phyloP scores from a whole-genome alignment of 2,113 vertebrate genomes.

The Rattus norvegicus region DNA sequence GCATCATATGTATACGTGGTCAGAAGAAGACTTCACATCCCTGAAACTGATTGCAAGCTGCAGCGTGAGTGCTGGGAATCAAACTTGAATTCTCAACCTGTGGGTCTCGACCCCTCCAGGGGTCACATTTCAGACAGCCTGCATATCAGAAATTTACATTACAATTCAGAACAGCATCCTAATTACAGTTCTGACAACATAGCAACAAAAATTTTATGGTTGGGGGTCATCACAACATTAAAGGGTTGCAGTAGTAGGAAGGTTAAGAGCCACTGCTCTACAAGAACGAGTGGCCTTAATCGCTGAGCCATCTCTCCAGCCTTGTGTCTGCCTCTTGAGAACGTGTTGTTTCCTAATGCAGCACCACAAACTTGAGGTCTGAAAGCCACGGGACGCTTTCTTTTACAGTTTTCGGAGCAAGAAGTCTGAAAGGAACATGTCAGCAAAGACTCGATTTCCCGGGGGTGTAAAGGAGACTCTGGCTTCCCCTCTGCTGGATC shows the following conservation, averaged over 20 bases:
- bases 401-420: neutral
- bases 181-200: neutral
- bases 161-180: neutral
- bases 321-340: neutral
- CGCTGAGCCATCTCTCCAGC: neutral
- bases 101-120: neutral
- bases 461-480: neutral
- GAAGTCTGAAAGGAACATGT: neutral
- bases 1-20: neutral
- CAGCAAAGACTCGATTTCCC: neutral
- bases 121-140: neutral
- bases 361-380: neutral
- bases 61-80: neutral
- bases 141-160: neutral
- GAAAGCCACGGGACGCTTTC: neutral
- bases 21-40: neutral
- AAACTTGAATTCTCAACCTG: neutral
- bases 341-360: neutral
- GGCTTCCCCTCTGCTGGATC: neutral
- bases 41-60: neutral
- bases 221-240: neutral
- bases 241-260: neutral
- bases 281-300: no score
- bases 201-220: neutral
- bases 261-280: neutral